Conservation (phyloP, 2,888 invertebrate genomes). For the Galerucella pusilla region DNA sequence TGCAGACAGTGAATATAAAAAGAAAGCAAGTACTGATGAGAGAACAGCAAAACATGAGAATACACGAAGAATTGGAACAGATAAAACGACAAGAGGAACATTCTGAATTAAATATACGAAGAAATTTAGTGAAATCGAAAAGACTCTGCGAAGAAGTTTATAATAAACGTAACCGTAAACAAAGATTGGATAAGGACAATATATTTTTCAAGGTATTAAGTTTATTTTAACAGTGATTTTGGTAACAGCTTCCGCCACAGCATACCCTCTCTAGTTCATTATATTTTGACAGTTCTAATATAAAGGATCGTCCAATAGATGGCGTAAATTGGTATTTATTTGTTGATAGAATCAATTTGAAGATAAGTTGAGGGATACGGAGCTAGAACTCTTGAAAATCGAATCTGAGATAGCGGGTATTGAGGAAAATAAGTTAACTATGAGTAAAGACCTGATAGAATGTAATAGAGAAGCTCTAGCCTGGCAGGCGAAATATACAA, state of each 20-base stretch:
- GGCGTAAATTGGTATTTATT: background rate
- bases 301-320: background rate
- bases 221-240: no score
- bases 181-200: background rate
- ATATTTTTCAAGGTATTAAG: background rate
- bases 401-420: constrained; percentile 76
- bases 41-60: background rate
- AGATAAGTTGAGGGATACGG: constrained; percentile 71
- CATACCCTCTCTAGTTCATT: no score
- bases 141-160: background rate
- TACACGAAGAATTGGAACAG: background rate
- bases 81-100: background rate
- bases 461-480: constrained; percentile 76
- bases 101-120: background rate
- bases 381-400: constrained; percentile 74
- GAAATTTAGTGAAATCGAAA: background rate
- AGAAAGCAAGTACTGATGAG: background rate
- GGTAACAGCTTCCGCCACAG: no score
- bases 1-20: background rate
- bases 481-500: constrained; percentile 84
- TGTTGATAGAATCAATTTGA: constrained; percentile 66
- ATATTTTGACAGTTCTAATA: no score
- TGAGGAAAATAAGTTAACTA: constrained; percentile 73
- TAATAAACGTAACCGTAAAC: background rate
- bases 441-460: constrained; percentile 74